A percentile compares a stretch with the other conserved stretches of the same genome.
Conservation (phyloP, 1,140 invertebrate species). For the Apis cerana region DNA sequence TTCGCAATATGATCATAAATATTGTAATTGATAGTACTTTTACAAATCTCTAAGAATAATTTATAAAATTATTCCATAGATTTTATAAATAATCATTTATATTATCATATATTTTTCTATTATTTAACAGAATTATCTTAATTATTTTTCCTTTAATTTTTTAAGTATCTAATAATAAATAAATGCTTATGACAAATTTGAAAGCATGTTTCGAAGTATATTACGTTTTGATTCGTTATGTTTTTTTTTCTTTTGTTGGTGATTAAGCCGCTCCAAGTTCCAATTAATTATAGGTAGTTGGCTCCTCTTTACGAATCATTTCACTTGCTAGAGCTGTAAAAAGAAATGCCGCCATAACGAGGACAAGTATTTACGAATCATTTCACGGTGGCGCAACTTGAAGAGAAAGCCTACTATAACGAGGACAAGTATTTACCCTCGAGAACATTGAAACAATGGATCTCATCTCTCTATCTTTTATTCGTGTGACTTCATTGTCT, state of each 20-base stretch:
- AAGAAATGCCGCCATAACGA: constrained; percentile 55
- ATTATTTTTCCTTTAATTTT: neutral
- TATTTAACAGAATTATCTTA: neutral
- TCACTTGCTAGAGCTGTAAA: constrained; percentile 28
- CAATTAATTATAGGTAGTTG: constrained; percentile 43
- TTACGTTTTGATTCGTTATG: neutral
- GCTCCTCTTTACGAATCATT: constrained; percentile 30
- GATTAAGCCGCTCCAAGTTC: neutral
- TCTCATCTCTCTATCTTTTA: constrained; percentile 62
- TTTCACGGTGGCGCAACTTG: constrained; percentile 49
- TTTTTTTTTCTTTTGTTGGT: neutral
- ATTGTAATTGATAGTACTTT: too few species aligned
- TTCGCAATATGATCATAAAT: too few species aligned
- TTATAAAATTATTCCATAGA: too few species aligned
- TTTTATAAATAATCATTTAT: too few species aligned
- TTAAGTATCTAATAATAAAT: neutral
- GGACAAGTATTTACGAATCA: constrained; percentile 62
- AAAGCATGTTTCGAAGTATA: neutral
- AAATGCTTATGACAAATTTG: neutral
- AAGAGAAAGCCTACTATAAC: constrained; percentile 53
- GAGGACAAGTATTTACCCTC: constrained; percentile 67
- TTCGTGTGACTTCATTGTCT: constrained; percentile 56
- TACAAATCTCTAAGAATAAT: too few species aligned
- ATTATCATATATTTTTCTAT: too few species aligned
- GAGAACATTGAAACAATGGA: constrained; percentile 65